Percentiles rank a stretch among this genome's conserved stretches.
Evolutionary conservation across 2,888 invertebrate species (phyloP).

Genomic region (Morinoia aosen): DNA sequence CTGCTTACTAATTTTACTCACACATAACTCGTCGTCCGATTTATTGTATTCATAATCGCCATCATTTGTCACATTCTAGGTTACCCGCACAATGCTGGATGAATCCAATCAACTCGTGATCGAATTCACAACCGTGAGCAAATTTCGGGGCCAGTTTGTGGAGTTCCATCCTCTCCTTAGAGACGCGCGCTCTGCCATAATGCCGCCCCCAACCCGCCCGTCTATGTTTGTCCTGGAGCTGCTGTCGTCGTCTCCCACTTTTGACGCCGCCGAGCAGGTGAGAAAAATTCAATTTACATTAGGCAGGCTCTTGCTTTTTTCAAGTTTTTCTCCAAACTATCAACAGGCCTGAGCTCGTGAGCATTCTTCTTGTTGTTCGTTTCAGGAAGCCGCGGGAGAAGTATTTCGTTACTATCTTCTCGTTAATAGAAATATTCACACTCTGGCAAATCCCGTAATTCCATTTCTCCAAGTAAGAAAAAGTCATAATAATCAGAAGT

Average conservation of each 20-base stretch:
- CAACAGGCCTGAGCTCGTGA: background rate
- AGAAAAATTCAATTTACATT: background rate
- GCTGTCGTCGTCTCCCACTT: slow-evolving; percentile 72
- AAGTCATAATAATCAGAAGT: too few species aligned
- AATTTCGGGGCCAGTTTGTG: slow-evolving; percentile 72
- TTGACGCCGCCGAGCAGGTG: slow-evolving; percentile 72
- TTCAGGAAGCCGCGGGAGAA: background rate
- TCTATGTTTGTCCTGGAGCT: slow-evolving; percentile 71
- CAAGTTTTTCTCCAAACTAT: background rate
- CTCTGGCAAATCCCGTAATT: too few species aligned
- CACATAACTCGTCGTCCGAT: too few species aligned
- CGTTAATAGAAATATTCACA: too few species aligned
- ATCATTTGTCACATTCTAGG: slow-evolving; percentile 55
- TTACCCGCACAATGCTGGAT: slow-evolving; percentile 70
- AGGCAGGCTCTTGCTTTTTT: background rate
- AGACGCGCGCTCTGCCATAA: slow-evolving; percentile 70
- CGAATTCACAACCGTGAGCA: slow-evolving; percentile 72
- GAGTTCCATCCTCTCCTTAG: slow-evolving; percentile 70
- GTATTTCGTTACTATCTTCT: too few species aligned
- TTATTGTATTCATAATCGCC: background rate
- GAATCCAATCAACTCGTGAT: slow-evolving; percentile 71
- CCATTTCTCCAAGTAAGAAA: slow-evolving; percentile 65
- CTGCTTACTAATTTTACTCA: too few species aligned
- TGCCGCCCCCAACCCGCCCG: slow-evolving; percentile 70
- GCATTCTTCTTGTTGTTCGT: background rate